Conservation (phyloP, 2,888 invertebrate species). For the Ceratothoa steindachneri region DNA sequence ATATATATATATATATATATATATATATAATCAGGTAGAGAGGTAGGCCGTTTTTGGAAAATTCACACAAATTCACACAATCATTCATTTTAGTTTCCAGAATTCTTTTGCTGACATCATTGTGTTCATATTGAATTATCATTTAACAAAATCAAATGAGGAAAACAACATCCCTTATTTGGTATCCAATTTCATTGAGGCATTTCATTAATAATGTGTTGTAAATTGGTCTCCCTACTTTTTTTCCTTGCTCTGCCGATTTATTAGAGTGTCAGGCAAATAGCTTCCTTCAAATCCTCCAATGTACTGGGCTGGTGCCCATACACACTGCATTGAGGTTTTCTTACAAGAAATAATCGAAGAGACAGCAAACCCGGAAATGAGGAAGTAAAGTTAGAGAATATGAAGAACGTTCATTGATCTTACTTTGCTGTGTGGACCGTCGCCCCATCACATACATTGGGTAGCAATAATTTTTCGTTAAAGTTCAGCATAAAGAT, state of each 20-base stretch:
- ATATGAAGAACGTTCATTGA: not conserved
- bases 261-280: not conserved
- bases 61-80: no score
- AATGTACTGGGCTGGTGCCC: not conserved
- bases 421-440: not conserved
- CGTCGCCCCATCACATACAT: not conserved
- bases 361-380: not conserved
- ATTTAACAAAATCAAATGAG: no score
- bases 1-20: no score
- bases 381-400: not conserved
- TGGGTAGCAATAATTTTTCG: not conserved
- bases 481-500: not conserved
- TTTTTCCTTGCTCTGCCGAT: not conserved
- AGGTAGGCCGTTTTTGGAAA: no score
- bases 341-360: not conserved
- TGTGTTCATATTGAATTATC: no score
- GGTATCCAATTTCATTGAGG: no score
- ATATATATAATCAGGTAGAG: no score
- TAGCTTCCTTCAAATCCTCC: not conserved
- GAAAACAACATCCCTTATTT: no score
- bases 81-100: no score
- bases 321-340: not conserved
- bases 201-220: no score
- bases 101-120: no score
- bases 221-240: not conserved